Evolutionary conservation across 2,888 invertebrate genomes (phyloP), one percentile per base, ranked within the genome.

Genomic region (Halocaridina rubra): DNA sequence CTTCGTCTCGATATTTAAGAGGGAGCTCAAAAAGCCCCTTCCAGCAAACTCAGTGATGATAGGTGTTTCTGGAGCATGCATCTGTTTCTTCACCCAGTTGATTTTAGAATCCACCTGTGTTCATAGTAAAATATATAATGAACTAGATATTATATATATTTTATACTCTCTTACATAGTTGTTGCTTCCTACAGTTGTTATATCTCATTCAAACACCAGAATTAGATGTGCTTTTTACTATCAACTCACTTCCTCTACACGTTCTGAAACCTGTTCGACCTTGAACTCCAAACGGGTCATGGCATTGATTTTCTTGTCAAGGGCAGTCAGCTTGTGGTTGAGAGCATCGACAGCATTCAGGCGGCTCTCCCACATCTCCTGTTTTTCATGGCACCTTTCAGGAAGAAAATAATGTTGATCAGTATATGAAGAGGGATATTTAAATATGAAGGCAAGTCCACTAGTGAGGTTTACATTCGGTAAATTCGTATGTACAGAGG

Each of bases 301-400:
- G 71, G 86, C 81, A 79, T 87, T 87, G 69, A 87, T 87, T 32
- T 87, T 87, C 72, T 84, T 84, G 69, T 87, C 86, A 8, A 87
- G 81, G 0, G 86, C 86, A 2, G 81, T 84, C 29, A 87, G 64
- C 69, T 87, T 87, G 78, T 87, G 86, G 78, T 87, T 87, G 33
- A 87, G 86, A n/a, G 86, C 86, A 29, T 87, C 86, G 19, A 87
- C 84, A 0, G 86, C 86, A 53, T 76, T 84, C 3, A 87, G 84
- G 2, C 80, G 76, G 27, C 78, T 64, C 81, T 87, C 86, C 86
- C 86, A 87, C 29, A 72, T 59, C 39, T 64, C 86, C 33, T 86
- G 84, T 74, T 86, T 86, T 67, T 86, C 86, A 78, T 86, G 86
- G 32, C 86, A 86, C 80, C 86, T 86, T n/a, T n/a, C n/a, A n/a